A percentile compares a stretch with the other conserved stretches of the same genome.
Evolutionary conservation across 2,113 vertebrate genomes (phyloP).

Genomic region (Entelurus aequoreus): DNA sequence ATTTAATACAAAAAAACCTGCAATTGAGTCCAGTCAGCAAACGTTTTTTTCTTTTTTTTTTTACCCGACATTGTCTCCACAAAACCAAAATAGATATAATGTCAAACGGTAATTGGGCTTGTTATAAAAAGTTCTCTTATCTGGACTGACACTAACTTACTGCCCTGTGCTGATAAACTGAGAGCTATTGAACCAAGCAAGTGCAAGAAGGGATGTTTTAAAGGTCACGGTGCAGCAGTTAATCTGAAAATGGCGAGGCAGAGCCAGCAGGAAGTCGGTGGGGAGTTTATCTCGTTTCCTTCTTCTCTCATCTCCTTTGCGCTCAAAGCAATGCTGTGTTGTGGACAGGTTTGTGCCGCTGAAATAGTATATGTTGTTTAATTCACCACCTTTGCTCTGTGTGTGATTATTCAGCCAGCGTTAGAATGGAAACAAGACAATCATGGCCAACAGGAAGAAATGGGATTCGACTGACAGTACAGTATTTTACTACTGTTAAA

Average conservation of each 20-base stretch:
- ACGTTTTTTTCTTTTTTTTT: not conserved
- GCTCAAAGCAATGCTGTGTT: slow-evolving; percentile 31
- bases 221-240: slow-evolving; percentile 60
- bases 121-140: slow-evolving; percentile 30
- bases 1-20: too few relatives aligned
- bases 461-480: slow-evolving; percentile 37
- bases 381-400: slow-evolving; percentile 6
- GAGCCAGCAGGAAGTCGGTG: slow-evolving; percentile 32
- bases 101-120: slow-evolving; percentile 20
- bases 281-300: slow-evolving; percentile 14
- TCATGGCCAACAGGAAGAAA: slow-evolving; percentile 28
- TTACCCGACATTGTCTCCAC: not conserved
- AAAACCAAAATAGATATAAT: not conserved
- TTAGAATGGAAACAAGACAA: slow-evolving; percentile 14
- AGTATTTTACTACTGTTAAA: not conserved
- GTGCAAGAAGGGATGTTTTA: slow-evolving; percentile 52
- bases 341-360: slow-evolving; percentile 29
- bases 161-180: slow-evolving; percentile 41
- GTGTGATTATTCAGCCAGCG: slow-evolving; percentile 14
- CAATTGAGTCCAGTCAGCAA: not conserved
- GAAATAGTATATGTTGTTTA: slow-evolving; percentile 36
- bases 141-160: slow-evolving; percentile 17
- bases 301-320: slow-evolving; percentile 11
- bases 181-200: slow-evolving; percentile 33
- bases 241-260: slow-evolving; percentile 48